Evolutionary conservation across 1,140 invertebrate species (phyloP).

Genomic region (Cheumatopsyche charites): DNA sequence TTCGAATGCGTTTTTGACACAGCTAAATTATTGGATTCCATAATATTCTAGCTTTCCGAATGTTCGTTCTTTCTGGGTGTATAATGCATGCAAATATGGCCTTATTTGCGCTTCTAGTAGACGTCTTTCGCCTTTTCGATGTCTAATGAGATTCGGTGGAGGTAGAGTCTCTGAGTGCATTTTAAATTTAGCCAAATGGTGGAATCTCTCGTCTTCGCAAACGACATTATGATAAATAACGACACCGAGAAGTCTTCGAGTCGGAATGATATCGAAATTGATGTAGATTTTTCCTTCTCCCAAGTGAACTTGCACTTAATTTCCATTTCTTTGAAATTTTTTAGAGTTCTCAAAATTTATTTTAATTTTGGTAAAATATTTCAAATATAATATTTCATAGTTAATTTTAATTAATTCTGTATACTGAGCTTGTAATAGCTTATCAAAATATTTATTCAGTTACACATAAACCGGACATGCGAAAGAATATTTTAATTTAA

Average conservation of each 20-base stretch:
- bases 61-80: constrained; percentile 40
- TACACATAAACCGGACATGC: no score
- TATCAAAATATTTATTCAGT: no score
- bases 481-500: no score
- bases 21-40: constrained; percentile 11
- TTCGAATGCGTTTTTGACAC: not conserved
- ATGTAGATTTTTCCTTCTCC: not conserved
- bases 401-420: no score
- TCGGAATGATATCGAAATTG: not conserved
- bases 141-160: not conserved
- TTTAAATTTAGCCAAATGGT: not conserved
- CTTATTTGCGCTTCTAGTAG: constrained; percentile 33
- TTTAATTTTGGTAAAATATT: no score
- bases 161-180: constrained; percentile 2
- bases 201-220: not conserved
- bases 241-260: not conserved
- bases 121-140: constrained; percentile 8
- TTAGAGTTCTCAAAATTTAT: no score
- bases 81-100: constrained; percentile 44
- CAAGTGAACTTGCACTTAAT: not conserved
- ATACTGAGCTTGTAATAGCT: no score
- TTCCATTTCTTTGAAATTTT: no score
- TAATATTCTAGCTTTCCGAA: constrained; percentile 42
- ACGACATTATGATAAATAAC: not conserved
- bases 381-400: no score